Conservation (phyloP, 2,113 vertebrate genomes). For the Ceratotherium simum region DNA sequence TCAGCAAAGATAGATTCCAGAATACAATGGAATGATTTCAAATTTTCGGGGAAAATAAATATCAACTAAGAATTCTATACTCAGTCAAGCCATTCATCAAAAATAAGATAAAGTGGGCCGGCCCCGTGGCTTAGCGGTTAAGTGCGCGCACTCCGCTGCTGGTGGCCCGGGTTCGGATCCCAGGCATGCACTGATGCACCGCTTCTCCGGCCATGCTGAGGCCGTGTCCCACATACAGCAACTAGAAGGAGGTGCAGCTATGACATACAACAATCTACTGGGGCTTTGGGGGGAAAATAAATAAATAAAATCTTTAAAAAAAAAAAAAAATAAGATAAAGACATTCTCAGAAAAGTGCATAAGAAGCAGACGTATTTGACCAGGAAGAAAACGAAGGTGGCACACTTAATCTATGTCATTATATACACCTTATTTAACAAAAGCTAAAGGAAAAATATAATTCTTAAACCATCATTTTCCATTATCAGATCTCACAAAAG, state of each 20-base stretch:
- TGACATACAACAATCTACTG: too few relatives aligned
- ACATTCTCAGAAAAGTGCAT: neutral
- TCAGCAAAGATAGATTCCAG: neutral
- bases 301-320: too few relatives aligned
- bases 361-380: neutral
- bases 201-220: too few relatives aligned
- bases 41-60: neutral
- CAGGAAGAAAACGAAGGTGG: neutral
- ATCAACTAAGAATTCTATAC: neutral
- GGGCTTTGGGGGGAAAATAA: too few relatives aligned
- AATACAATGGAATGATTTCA: neutral
- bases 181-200: too few relatives aligned
- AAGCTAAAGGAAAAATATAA: neutral
- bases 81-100: neutral
- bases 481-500: neutral
- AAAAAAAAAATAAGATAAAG: slow-evolving; percentile 32
- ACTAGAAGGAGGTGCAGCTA: too few relatives aligned
- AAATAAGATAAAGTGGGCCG: slow-evolving; percentile 30
- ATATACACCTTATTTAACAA: neutral
- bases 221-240: too few relatives aligned
- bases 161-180: too few relatives aligned
- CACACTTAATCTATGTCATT: neutral
- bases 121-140: too few relatives aligned
- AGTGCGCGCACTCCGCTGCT: too few relatives aligned
- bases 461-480: neutral